A percentile compares a stretch with the other conserved stretches of the same genome.
Conservation (phyloP, 2,888 invertebrate species). For the Amphimallon solstitiale region DNA sequence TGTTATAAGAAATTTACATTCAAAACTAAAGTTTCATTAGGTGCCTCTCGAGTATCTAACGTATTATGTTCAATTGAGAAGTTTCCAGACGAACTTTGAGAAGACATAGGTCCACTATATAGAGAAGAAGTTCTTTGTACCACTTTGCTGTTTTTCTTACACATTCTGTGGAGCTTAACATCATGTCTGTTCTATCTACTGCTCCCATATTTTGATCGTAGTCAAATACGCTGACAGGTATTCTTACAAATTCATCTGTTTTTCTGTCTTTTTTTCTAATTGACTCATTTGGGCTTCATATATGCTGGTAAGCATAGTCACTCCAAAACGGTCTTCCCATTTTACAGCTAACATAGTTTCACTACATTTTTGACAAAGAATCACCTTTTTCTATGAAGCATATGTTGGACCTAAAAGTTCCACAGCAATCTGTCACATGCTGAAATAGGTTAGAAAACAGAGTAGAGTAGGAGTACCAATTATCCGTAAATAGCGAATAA, state of each 20-base stretch:
- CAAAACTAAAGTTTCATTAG: no score
- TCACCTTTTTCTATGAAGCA: not conserved
- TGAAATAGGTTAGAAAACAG: not conserved
- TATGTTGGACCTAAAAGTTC: no score
- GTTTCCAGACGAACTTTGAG: conserved; percentile 38
- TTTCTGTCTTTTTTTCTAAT: not conserved
- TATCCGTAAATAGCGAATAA: no score
- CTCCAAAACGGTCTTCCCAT: not conserved
- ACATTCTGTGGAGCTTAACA: conserved; percentile 43
- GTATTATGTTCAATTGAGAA: no score
- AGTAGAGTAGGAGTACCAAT: no score
- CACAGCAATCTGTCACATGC: not conserved
- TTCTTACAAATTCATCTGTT: not conserved
- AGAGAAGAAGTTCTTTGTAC: conserved; percentile 46
- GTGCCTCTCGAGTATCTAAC: no score
- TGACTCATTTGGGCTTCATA: not conserved
- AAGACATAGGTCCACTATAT: conserved; percentile 39
- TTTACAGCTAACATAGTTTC: not conserved
- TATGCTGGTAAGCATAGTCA: not conserved
- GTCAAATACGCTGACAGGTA: conserved; percentile 2
- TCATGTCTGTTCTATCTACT: conserved; percentile 50
- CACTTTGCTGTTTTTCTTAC: conserved; percentile 46
- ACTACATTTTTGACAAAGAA: not conserved
- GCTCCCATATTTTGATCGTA: conserved; percentile 48
- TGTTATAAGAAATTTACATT: no score